Conservation (phyloP, 92 coral and sea anemone species). For the Epizoanthus ramosus region DNA sequence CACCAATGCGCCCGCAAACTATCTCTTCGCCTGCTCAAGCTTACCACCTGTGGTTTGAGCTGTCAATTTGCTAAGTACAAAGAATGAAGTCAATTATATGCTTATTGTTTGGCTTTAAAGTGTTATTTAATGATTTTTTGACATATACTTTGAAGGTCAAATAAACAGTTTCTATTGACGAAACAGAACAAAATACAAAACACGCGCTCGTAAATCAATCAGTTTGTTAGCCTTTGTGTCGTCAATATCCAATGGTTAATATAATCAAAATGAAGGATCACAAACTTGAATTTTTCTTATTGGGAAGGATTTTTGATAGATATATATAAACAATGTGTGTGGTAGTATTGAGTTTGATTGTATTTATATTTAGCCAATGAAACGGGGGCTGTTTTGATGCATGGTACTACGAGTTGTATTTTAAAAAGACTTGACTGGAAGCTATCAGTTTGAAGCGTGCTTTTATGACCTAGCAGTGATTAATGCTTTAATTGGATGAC, state of each 20-base stretch:
- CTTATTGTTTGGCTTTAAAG: constrained; percentile 63
- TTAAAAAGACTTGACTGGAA: background rate
- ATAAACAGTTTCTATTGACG: constrained; percentile 22
- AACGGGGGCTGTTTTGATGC: background rate
- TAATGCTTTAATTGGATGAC: constrained; percentile 28
- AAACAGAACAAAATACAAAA: constrained; percentile 30
- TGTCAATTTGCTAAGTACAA: constrained; percentile 62
- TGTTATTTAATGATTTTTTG: constrained; percentile 49
- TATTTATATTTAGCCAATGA: background rate
- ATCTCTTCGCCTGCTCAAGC: constrained; percentile 26
- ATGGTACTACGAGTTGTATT: background rate
- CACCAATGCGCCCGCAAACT: constrained; percentile 5
- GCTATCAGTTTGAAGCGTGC: constrained; percentile 2
- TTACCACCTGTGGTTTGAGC: constrained; percentile 50
- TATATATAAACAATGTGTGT: constrained; percentile 35
- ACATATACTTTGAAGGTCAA: constrained; percentile 44
- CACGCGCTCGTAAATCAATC: constrained; percentile 13
- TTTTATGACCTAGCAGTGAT: constrained; percentile 25
- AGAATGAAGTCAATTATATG: constrained; percentile 63
- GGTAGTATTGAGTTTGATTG: constrained; percentile 1
- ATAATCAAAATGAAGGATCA: background rate
- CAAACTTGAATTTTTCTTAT: background rate
- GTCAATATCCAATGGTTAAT: constrained; percentile 12
- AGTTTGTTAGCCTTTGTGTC: background rate
- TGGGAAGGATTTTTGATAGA: constrained; percentile 16